Conservation (phyloP, 2,113 vertebrate species). For the Scytalopus superciliaris region DNA sequence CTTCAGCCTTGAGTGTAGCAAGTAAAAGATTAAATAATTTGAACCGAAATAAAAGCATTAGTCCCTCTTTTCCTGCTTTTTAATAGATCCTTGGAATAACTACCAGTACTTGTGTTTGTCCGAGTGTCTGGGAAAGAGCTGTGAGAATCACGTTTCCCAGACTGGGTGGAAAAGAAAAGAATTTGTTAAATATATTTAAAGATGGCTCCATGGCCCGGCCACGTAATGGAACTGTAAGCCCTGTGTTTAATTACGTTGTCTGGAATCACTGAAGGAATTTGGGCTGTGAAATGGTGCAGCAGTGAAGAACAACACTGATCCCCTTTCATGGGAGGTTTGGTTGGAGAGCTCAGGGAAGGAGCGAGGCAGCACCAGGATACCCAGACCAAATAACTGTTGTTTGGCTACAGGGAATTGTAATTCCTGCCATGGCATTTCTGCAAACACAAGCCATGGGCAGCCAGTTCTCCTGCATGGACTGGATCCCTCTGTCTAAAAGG, state of each 20-base stretch:
- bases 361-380: not conserved
- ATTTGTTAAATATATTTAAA: constrained; percentile 45
- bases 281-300: not conserved
- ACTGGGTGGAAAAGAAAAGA: constrained; percentile 26
- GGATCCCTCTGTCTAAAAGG: not conserved
- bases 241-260: constrained; percentile 35
- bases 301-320: not conserved
- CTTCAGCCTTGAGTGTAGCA: constrained; percentile 15
- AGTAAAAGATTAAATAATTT: constrained; percentile 53
- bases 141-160: constrained; percentile 44
- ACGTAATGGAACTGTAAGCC: not conserved
- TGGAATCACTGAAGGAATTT: constrained; percentile 14
- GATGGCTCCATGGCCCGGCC: not conserved
- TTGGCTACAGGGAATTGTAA: not conserved
- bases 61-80: constrained; percentile 1
- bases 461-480: not conserved
- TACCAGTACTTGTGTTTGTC: constrained; percentile 34
- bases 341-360: not conserved
- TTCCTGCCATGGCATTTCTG: not conserved
- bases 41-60: constrained; percentile 13
- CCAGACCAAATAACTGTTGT: not conserved
- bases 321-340: not conserved
- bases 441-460: not conserved
- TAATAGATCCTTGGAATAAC: constrained; percentile 34
- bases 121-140: constrained; percentile 47